Percentiles rank a stretch among this genome's conserved stretches.
phyloP scores from a whole-genome alignment of 1,140 invertebrate genomes.

The Lepidurus packardi region DNA sequence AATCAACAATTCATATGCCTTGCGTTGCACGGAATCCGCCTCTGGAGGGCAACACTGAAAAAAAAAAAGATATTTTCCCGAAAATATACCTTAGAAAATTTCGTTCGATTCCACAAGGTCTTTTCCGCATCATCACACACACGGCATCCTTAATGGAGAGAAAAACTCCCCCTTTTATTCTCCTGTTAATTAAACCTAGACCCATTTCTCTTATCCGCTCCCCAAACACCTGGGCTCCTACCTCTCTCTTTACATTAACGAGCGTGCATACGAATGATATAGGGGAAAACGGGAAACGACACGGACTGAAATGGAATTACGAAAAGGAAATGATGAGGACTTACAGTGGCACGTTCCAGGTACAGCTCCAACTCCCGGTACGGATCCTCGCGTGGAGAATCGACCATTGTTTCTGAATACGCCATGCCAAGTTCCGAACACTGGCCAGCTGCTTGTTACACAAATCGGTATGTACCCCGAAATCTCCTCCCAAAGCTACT shows the following conservation, averaged over 20 bases:
- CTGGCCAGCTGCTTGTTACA: background rate
- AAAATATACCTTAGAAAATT: background rate
- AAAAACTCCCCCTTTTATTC: background rate
- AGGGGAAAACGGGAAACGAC: background rate
- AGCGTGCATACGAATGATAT: background rate
- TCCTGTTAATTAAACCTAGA: background rate
- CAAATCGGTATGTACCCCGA: background rate
- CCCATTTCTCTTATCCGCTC: background rate
- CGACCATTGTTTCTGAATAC: slow-evolving; percentile 10
- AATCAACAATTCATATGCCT: slow-evolving; percentile 12
- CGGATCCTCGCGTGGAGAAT: slow-evolving; percentile 24
- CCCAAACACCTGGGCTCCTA: background rate
- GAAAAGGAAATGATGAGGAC: background rate
- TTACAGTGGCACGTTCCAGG: slow-evolving; percentile 29
- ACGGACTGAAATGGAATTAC: background rate
- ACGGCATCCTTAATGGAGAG: background rate
- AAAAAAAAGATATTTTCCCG: background rate
- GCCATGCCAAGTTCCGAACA: background rate
- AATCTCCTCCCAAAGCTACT: background rate
- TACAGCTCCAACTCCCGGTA: slow-evolving; percentile 30
- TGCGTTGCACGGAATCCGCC: background rate
- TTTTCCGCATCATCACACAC: background rate
- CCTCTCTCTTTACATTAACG: too few relatives aligned
- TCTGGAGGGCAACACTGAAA: background rate
- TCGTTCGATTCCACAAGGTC: background rate